A percentile compares a stretch with the other conserved stretches of the same genome.
Evolutionary conservation across 2,888 invertebrate species (phyloP).

Genomic region (Pyrochroa serraticornis): DNA sequence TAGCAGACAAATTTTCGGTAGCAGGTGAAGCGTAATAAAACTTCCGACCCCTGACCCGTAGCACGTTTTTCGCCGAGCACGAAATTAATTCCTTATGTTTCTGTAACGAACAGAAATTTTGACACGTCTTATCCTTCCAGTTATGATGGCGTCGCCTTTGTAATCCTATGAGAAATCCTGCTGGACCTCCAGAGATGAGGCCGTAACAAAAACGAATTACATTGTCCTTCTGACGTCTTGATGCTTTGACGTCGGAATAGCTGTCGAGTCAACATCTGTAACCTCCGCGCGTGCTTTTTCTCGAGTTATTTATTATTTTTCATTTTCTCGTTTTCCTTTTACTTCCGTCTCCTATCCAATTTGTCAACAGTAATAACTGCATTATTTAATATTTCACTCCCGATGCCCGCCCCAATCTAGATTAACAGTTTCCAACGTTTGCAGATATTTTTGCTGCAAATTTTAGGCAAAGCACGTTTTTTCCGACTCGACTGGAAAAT

Average conservation of each 20-base stretch:
- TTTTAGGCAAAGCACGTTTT: too few species aligned
- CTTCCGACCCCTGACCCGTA: neutral
- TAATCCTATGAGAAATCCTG: slow-evolving; percentile 38
- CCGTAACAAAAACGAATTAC: slow-evolving; percentile 39
- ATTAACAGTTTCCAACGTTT: neutral
- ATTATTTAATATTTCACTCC: slow-evolving; percentile 33
- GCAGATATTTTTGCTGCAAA: neutral
- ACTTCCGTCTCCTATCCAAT: slow-evolving; percentile 30
- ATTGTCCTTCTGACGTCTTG: slow-evolving; percentile 41
- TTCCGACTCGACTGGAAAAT: too few species aligned
- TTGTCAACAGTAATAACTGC: slow-evolving; percentile 32
- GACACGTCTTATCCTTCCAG: slow-evolving; percentile 24
- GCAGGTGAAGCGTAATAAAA: neutral
- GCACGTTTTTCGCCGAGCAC: neutral
- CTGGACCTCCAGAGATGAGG: slow-evolving; percentile 29
- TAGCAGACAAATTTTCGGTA: too few species aligned
- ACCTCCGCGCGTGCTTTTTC: slow-evolving; percentile 36
- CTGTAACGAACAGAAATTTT: slow-evolving; percentile 16
- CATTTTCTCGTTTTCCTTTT: slow-evolving; percentile 33
- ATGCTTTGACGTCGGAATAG: slow-evolving; percentile 27
- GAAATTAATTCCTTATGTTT: slow-evolving; percentile 13
- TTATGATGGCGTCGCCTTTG: slow-evolving; percentile 33
- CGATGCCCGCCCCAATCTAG: slow-evolving; percentile 6
- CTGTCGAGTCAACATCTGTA: slow-evolving; percentile 38
- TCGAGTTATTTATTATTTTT: slow-evolving; percentile 37